Percentiles rank a stretch among this genome's conserved stretches.
phyloP scores from a whole-genome alignment of 2,113 vertebrate species.

The Macquaria ambigua region DNA sequence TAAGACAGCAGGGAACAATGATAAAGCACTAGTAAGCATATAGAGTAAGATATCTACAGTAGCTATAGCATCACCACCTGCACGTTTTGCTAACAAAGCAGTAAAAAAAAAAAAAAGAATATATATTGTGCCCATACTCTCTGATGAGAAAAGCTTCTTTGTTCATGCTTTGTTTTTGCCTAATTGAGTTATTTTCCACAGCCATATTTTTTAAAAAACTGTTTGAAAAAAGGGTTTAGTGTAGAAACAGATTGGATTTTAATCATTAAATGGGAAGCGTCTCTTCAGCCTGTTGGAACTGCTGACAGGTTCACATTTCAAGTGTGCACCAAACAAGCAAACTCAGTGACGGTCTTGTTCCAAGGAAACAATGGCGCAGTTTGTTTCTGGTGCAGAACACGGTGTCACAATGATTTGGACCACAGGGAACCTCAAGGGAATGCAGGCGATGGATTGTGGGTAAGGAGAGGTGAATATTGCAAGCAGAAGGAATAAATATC shows the following conservation, averaged over 20 bases:
- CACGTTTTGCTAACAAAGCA: slow-evolving; percentile 46
- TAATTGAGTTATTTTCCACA: slow-evolving; percentile 30
- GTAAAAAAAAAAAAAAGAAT: neutral
- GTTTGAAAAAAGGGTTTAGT: slow-evolving; percentile 19
- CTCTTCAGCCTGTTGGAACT: slow-evolving; percentile 27
- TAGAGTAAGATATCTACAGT: slow-evolving; percentile 32
- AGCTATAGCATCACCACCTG: slow-evolving; percentile 43
- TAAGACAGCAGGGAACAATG: slow-evolving; percentile 56
- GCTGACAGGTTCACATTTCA: slow-evolving; percentile 32
- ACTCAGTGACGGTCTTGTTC: slow-evolving; percentile 22
- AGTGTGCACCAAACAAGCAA: slow-evolving; percentile 19
- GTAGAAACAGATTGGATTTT: slow-evolving; percentile 32
- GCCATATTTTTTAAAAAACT: slow-evolving; percentile 34
- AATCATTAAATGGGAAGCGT: slow-evolving; percentile 43
- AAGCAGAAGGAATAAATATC: slow-evolving; percentile 2
- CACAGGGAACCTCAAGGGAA: slow-evolving; percentile 25
- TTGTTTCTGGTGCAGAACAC: slow-evolving; percentile 48
- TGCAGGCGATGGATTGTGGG: slow-evolving; percentile 23
- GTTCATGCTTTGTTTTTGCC: slow-evolving; percentile 34
- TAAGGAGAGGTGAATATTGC: slow-evolving; percentile 28
- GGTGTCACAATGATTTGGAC: slow-evolving; percentile 49
- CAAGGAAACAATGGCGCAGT: slow-evolving; percentile 21
- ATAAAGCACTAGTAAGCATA: slow-evolving; percentile 58
- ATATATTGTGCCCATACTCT: slow-evolving; percentile 10
- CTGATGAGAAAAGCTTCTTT: slow-evolving; percentile 19